phyloP scores from a whole-genome alignment of 2,888 invertebrate species.

The Drosophila buzzatii region DNA sequence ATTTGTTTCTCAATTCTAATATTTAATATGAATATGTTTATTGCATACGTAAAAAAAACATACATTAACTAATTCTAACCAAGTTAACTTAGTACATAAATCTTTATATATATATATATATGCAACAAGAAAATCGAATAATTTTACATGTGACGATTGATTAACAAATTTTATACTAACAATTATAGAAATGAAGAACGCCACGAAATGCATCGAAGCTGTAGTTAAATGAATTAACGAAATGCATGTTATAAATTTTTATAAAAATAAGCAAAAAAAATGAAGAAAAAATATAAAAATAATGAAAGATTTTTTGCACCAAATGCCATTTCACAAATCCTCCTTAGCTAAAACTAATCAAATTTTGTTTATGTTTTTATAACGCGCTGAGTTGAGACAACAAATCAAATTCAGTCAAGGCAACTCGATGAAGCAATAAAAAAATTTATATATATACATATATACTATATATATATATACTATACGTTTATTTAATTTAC shows the following conservation, averaged over 20 bases:
- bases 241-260: constrained; percentile 60
- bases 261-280: constrained; percentile 48
- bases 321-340: constrained; percentile 54
- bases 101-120: background rate
- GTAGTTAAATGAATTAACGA: constrained; percentile 57
- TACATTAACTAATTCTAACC: constrained; percentile 53
- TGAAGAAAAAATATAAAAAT: background rate
- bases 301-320: constrained; percentile 44
- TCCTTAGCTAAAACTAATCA: constrained; percentile 57
- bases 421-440: constrained; percentile 60
- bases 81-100: constrained; percentile 55
- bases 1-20: constrained; percentile 52
- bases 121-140: constrained; percentile 35
- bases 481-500: no score
- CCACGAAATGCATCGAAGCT: constrained; percentile 7
- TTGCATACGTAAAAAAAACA: constrained; percentile 39
- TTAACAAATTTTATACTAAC: constrained; percentile 59
- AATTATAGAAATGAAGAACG: constrained; percentile 29
- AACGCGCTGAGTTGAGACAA: no score
- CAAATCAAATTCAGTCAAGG: no score
- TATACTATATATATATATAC: no score
- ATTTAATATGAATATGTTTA: constrained; percentile 37
- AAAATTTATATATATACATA: constrained; percentile 20
- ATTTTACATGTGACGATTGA: constrained; percentile 53
- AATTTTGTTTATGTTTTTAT: constrained; percentile 16